Percentiles rank a stretch among this genome's conserved stretches.
phyloP scores from a whole-genome alignment of 2,797 vertebrate genomes.

The Mormyrops boulengeri region DNA sequence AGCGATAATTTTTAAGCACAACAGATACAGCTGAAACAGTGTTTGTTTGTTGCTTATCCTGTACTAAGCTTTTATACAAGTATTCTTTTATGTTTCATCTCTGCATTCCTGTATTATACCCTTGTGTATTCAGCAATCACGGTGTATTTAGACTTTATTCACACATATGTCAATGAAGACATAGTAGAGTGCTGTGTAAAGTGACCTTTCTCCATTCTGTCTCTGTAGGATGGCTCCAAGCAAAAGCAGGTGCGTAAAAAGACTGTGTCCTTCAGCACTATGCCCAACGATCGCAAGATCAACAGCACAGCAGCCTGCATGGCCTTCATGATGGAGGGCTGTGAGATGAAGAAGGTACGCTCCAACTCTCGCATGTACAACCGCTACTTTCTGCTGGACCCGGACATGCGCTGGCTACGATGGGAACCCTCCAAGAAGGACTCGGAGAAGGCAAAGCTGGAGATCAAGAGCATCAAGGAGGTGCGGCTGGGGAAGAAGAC shows the following conservation, averaged over 20 bases:
- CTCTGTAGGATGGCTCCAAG: constrained; percentile 74
- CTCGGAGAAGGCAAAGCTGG: constrained; percentile 83
- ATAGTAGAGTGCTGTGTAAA: not conserved
- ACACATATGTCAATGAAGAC: not conserved
- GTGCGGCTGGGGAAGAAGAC: constrained; percentile 88
- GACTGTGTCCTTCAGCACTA: constrained; percentile 87
- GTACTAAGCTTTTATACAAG: not conserved
- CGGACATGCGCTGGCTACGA: constrained; percentile 79
- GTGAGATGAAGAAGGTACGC: constrained; percentile 89
- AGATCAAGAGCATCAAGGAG: constrained; percentile 86
- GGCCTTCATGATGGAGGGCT: constrained; percentile 89
- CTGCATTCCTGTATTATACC: not conserved
- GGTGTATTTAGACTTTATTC: not conserved
- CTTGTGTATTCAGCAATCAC: not conserved
- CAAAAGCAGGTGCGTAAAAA: constrained; percentile 77
- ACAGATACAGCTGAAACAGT: not conserved
- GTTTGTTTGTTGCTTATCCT: not conserved
- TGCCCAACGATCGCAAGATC: constrained; percentile 84
- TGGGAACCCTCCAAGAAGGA: constrained; percentile 93
- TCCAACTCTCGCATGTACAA: constrained; percentile 92
- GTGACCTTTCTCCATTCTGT: not conserved
- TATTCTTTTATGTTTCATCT: not conserved
- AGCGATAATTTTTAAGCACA: not conserved
- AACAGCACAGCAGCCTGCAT: constrained; percentile 89
- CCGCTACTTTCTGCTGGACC: constrained; percentile 82